These are phyloP conservation scores for Channa maculata DNA, from an alignment of 2,113 vertebrate genomes.

Conservation along the genomic window DNA sequence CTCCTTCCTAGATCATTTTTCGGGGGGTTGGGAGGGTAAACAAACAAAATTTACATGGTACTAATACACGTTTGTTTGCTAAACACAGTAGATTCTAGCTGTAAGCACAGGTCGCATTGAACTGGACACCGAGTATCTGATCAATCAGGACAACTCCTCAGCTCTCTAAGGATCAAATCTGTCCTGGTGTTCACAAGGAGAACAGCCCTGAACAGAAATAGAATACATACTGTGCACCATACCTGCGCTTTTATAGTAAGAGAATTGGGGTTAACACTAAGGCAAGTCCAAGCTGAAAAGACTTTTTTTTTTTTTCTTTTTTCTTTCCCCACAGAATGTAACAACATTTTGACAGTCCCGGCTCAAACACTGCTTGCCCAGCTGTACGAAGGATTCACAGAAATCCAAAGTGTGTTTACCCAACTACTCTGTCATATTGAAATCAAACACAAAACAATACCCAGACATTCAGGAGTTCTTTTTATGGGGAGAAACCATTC, in stretches of 20 bases:
- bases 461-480: constrained; percentile 57
- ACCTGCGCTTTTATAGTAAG: constrained; percentile 18
- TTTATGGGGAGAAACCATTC: constrained; percentile 66
- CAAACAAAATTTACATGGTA: no score
- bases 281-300: constrained; percentile 25
- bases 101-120: constrained; percentile 55
- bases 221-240: constrained; percentile 34
- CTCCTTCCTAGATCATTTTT: no score
- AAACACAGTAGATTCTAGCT: no score
- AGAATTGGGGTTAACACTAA: constrained; percentile 34
- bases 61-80: no score
- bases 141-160: constrained; percentile 51
- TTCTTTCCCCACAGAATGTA: constrained; percentile 12
- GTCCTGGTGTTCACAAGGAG: constrained; percentile 49
- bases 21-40: no score
- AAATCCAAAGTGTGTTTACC: constrained; percentile 72
- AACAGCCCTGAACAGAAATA: constrained; percentile 29
- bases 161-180: constrained; percentile 39
- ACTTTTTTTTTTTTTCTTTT: not conserved
- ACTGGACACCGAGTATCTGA: constrained; percentile 30
- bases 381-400: constrained; percentile 66
- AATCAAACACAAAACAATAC: constrained; percentile 68
- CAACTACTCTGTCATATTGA: constrained; percentile 69
- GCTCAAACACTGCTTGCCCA: constrained; percentile 70
- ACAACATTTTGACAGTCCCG: constrained; percentile 65